A percentile compares a stretch with the other conserved stretches of the same genome.
Evolutionary conservation across 2,888 invertebrate species (phyloP).

Genomic region (Epirrita christyi): DNA sequence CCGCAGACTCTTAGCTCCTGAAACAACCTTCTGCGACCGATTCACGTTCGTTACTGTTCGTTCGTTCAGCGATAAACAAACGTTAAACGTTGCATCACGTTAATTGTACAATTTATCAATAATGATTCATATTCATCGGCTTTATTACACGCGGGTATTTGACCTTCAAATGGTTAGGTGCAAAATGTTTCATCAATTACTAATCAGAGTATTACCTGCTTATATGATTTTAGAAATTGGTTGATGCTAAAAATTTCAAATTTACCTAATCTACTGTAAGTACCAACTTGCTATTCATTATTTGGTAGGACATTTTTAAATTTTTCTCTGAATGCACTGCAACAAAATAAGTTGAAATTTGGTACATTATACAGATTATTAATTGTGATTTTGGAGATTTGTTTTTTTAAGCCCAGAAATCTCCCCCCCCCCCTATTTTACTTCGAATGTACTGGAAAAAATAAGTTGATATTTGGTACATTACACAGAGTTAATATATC

Average conservation of each 20-base stretch:
- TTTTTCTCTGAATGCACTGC: too few relatives aligned
- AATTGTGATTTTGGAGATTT: too few relatives aligned
- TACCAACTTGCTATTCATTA: too few relatives aligned
- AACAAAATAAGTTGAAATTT: too few relatives aligned
- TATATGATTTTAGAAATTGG: background rate
- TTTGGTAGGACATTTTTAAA: too few relatives aligned
- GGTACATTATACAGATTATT: too few relatives aligned
- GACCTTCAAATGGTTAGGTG: conserved; percentile 15
- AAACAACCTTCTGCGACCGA: conserved; percentile 8
- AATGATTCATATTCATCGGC: conserved; percentile 18
- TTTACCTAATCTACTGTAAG: too few relatives aligned
- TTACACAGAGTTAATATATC: too few relatives aligned
- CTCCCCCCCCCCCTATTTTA: too few relatives aligned
- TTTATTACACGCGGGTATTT: conserved; percentile 1
- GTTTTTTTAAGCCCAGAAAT: too few relatives aligned
- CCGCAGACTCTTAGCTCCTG: conserved; percentile 2
- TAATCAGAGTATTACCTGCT: background rate
- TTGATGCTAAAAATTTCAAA: background rate
- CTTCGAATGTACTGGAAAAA: too few relatives aligned
- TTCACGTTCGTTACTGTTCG: conserved; percentile 7
- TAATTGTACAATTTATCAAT: conserved; percentile 10
- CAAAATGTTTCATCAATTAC: background rate
- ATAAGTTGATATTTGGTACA: too few relatives aligned
- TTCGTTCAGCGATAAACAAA: conserved; percentile 19
- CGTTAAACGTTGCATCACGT: conserved; percentile 18